These are phyloP conservation scores for Mesoligia furuncula DNA, from an alignment of 2,888 invertebrate genomes.

Conservation along the genomic window DNA sequence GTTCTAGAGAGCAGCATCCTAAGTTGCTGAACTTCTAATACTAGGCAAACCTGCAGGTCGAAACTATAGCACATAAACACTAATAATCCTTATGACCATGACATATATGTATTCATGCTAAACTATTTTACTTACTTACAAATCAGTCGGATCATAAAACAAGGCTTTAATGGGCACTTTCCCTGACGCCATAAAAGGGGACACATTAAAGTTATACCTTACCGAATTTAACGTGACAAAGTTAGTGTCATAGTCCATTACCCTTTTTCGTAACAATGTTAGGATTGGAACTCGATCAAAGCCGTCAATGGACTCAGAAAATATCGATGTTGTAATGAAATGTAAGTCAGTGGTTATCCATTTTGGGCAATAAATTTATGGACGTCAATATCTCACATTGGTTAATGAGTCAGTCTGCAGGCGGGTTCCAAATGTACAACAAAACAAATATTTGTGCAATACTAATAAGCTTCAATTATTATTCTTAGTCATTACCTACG, in stretches of 20 bases:
- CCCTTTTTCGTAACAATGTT: conserved; percentile 16
- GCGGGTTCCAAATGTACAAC: conserved; percentile 68
- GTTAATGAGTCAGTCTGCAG: conserved; percentile 70
- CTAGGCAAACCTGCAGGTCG: background rate
- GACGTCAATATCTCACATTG: conserved; percentile 74
- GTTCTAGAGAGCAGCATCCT: background rate
- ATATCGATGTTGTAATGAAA: conserved; percentile 23
- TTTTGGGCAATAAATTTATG: conserved; percentile 71
- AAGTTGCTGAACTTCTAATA: background rate
- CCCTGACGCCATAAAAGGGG: conserved; percentile 74
- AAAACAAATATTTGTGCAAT: conserved; percentile 56
- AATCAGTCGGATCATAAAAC: conserved; percentile 75
- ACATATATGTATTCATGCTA: conserved; percentile 48
- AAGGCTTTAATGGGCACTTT: conserved; percentile 79
- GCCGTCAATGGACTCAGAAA: conserved; percentile 52
- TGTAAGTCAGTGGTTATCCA: conserved; percentile 26
- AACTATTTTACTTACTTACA: conserved; percentile 64
- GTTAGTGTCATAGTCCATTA: conserved; percentile 42
- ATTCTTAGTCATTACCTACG: background rate
- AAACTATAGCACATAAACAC: conserved; percentile 4
- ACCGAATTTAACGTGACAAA: conserved; percentile 41
- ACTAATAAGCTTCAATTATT: conserved; percentile 33
- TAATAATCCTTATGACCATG: conserved; percentile 22
- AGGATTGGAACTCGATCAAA: conserved; percentile 8
- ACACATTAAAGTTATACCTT: conserved; percentile 53